phyloP scores from a whole-genome alignment of 2,888 invertebrate species.

The Portevinia maculata region DNA sequence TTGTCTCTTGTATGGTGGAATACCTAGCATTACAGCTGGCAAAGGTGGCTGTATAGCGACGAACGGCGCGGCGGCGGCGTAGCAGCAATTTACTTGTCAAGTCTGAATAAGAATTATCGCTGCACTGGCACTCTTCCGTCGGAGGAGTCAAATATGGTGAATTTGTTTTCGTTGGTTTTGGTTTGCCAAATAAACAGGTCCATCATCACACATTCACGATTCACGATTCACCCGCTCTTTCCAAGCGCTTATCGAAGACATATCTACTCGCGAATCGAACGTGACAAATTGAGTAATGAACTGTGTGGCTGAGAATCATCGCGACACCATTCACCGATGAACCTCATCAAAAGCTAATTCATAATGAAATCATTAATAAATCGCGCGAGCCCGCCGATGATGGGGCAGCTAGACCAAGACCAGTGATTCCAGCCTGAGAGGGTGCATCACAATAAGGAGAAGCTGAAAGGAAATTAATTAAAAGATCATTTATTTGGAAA shows the following conservation, averaged over 20 bases:
- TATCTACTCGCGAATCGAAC: conserved; percentile 64
- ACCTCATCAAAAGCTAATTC: conserved; percentile 71
- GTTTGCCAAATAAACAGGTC: conserved; percentile 48
- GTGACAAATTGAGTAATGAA: conserved; percentile 75
- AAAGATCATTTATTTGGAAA: conserved; percentile 74
- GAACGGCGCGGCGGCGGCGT: conserved; percentile 21
- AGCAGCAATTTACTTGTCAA: conserved; percentile 72
- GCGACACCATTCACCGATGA: conserved; percentile 45
- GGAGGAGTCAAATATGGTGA: conserved; percentile 28
- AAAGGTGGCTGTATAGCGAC: conserved; percentile 36
- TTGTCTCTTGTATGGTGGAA: conserved; percentile 42
- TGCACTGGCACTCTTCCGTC: conserved; percentile 39
- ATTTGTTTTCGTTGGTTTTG: background rate
- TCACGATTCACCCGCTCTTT: background rate
- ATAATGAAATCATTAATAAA: conserved; percentile 74
- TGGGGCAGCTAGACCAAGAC: conserved; percentile 35
- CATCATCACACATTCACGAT: conserved; percentile 4
- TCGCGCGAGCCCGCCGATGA: conserved; percentile 52
- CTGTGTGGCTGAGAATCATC: conserved; percentile 46
- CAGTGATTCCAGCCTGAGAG: background rate
- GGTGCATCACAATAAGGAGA: conserved; percentile 40
- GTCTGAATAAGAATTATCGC: conserved; percentile 68
- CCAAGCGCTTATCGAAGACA: conserved; percentile 55
- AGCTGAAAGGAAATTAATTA: conserved; percentile 69
- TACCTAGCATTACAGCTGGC: conserved; percentile 63